Evolutionary conservation across 2,113 vertebrate genomes (phyloP), one percentile per base, ranked within the genome.

Genomic region (Setophaga kirtlandii): DNA sequence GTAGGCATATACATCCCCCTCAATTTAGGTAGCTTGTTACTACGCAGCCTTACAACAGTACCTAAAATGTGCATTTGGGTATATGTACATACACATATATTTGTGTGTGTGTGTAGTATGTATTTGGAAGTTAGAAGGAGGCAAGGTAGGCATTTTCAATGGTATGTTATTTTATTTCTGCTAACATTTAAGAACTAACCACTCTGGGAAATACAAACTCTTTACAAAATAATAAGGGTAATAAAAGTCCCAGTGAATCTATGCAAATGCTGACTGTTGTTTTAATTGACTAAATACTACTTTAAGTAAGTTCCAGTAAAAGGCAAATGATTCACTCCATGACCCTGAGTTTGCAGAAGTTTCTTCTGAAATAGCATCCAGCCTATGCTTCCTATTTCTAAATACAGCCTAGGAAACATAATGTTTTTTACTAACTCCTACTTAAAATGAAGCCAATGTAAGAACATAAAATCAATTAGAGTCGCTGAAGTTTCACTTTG

Each of bases 31-130:
- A 77, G 49, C 35, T 76, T 41, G 0, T 87, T 82, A 35, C 10
- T 39, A 10, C 46, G 50, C 59, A 70, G 44, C 30, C 59, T 62
- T 74, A 56, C 22, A 22, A 12, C 37, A 27, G 21, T 82, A 28
- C 17, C 65, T 67, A 10, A 55, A 87, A 90, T 14, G 10, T 28
- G 3, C 37, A 10, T 63, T 63, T 82, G 52, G 22, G 14, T 55
- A 6, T 42, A 4, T 20, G 2, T 30, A n/a, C 7, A 35, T 9
- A 41, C 6, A 3, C 14, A 3, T 5, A 7, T 10, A 31, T 25
- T 12, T 18, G 9, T 41, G 20, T 30, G 25, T 37, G 15, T 9
- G 18, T 21, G 28, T 53, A 31, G 49, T 42, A 33, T 20, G 22
- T 20, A 55, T 80, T n/a, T 81, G 24, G 47, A 87, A 65, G 19